Percentiles rank a stretch among this genome's conserved stretches.
These are phyloP conservation scores for Synaphobranchus kaupii DNA, from an alignment of 2,797 vertebrate species.

Conservation along the genomic window DNA sequence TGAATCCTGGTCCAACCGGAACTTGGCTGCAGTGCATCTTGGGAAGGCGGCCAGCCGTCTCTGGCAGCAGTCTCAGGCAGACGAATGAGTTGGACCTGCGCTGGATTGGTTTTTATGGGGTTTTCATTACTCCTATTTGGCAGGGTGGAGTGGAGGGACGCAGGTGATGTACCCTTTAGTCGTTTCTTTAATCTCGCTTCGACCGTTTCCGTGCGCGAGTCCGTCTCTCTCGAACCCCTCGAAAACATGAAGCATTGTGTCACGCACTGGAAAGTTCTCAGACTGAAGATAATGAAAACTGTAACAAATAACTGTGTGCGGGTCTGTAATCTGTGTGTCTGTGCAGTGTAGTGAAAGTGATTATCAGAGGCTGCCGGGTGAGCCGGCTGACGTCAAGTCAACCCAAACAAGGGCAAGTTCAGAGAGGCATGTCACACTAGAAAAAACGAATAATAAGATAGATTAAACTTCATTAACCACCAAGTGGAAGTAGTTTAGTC, in stretches of 20 bases:
- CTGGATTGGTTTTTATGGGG: not conserved
- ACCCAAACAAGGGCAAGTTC: not conserved
- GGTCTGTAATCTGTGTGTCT: conserved; percentile 5
- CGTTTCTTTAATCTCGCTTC: not conserved
- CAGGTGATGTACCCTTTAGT: not conserved
- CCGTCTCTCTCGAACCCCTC: not conserved
- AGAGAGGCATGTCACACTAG: not conserved
- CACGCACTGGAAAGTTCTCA: not conserved
- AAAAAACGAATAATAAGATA: not conserved
- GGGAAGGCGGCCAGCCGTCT: not conserved
- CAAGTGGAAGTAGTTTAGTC: not conserved
- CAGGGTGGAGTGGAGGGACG: not conserved
- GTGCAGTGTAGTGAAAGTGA: not conserved
- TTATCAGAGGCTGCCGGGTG: conserved; percentile 2
- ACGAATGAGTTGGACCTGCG: not conserved
- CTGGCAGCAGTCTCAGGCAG: not conserved
- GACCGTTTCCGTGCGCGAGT: not conserved
- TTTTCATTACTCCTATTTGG: not conserved
- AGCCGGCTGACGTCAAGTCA: not conserved
- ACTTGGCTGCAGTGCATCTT: conserved; percentile 13
- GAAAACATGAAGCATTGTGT: conserved; percentile 6
- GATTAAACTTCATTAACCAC: conserved; percentile 8
- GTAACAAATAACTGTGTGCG: conserved; percentile 1
- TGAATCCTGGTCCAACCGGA: not conserved
- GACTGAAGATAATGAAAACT: not conserved